Evolutionary conservation across 1,140 invertebrate species (phyloP).

Genomic region (Xylocopa sonorina): DNA sequence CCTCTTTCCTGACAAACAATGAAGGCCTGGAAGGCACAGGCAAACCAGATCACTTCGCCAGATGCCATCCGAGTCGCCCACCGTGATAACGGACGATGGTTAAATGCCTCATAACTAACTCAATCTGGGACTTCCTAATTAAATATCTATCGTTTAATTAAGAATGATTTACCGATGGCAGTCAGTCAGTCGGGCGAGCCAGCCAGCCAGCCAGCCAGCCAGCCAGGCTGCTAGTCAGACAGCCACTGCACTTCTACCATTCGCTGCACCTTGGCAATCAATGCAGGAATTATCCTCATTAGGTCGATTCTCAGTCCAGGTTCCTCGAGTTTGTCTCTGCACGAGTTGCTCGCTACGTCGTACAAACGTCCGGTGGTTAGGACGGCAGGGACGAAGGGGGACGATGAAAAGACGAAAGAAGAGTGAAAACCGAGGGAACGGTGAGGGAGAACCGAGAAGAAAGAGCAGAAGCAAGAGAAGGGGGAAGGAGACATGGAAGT

Average conservation of each 20-base stretch:
- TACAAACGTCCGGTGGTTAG: slow-evolving; percentile 43
- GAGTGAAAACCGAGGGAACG: slow-evolving; percentile 32
- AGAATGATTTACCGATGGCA: slow-evolving; percentile 77
- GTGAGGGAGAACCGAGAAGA: background rate
- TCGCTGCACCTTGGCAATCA: slow-evolving; percentile 73
- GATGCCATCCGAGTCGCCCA: slow-evolving; percentile 72
- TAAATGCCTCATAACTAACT: slow-evolving; percentile 78
- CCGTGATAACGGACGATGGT: slow-evolving; percentile 70
- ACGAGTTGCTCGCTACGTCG: slow-evolving; percentile 17
- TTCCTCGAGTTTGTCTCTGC: slow-evolving; percentile 56
- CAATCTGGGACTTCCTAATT: slow-evolving; percentile 74
- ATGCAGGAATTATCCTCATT: slow-evolving; percentile 81
- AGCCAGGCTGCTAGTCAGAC: slow-evolving; percentile 48
- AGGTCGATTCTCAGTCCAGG: slow-evolving; percentile 71
- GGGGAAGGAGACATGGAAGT: background rate
- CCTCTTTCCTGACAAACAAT: slow-evolving; percentile 41
- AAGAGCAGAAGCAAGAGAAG: slow-evolving; percentile 7
- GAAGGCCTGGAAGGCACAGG: slow-evolving; percentile 53
- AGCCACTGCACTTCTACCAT: slow-evolving; percentile 66
- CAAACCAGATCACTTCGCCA: slow-evolving; percentile 68
- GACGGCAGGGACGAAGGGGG: slow-evolving; percentile 29
- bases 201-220: slow-evolving; percentile 20
- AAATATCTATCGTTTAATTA: slow-evolving; percentile 81
- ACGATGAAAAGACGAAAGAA: slow-evolving; percentile 31
- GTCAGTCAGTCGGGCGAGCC: slow-evolving; percentile 52